Conservation (phyloP, 2,113 vertebrate genomes). For the Myodes glareolus region DNA sequence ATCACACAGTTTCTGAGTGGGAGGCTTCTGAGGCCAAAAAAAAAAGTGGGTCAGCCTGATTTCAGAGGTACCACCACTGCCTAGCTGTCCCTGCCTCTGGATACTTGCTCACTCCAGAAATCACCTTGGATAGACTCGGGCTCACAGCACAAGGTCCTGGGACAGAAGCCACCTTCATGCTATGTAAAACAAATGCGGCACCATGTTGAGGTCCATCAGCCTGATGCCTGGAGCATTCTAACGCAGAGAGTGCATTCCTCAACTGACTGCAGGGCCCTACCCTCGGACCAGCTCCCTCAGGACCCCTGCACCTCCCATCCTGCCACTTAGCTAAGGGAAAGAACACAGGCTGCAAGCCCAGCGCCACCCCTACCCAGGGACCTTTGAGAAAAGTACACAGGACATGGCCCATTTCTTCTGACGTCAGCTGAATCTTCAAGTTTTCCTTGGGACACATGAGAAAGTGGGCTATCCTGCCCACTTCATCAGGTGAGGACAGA, state of each 20-base stretch:
- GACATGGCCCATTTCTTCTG: not conserved
- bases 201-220: not conserved
- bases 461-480: not conserved
- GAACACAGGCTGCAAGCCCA: not conserved
- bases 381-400: not conserved
- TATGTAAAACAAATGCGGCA: not conserved
- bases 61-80: not conserved
- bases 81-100: not conserved
- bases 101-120: not conserved
- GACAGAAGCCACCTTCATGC: not conserved
- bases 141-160: not conserved
- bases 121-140: not conserved
- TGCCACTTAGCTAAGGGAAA: not conserved
- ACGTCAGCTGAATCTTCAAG: not conserved
- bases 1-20: not conserved
- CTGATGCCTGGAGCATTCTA: fast-evolving
- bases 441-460: not conserved
- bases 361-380: not conserved
- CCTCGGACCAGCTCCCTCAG: fast-evolving
- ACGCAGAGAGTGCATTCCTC: too few relatives aligned
- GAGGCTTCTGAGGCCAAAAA: not conserved
- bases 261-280: not conserved
- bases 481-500: not conserved
- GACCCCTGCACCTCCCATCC: fast-evolving
- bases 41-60: not conserved